Base-by-base conservation (phyloP, 2,888 invertebrate species). In the Andrena marginata region DNA sequence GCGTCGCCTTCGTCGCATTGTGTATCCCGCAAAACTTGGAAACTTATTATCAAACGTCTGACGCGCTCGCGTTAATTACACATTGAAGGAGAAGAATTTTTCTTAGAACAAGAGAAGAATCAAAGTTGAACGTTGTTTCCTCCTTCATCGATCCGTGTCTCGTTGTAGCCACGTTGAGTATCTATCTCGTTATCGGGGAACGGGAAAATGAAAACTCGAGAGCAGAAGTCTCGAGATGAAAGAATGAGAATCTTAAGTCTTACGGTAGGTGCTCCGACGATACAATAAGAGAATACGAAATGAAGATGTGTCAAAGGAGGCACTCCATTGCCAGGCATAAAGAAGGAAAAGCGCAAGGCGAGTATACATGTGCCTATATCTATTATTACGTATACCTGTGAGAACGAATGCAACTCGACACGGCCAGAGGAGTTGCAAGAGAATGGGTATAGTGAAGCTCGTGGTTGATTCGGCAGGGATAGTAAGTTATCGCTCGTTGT, bases 231-330 rank as follows among this genome's bases (percentile, higher is more conserved):
- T 20, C 33, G 54, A 8, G 62, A 33, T 31, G 67, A 23, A 56
- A 59, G 56, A 63, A 67, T 49, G 72, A 65, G 68, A 77, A 80
- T 72, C 63, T 48, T 20, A 54, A 13, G 54, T 49, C 54, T 56
- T 16, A 13, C 51, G 62, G 65, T 60, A 62, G 70, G 54, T n/a
- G 49, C 77, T 10, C 42, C 5, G 68, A 33, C 29, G 67, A 73
- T 48, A 60, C 75, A 76, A 72, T 59, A 69, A 83, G 56, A 74
- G 77, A 85, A 85, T 85, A 72, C 77, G 64, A 75, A 85, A 83
- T 75, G 77, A 85, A 71, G 72, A 75, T 74, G 64, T 69, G 67
- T 65, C 85, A 83, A 85, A 85, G 74, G 69, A 75, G 83, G 31
- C 62, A 65, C 68, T 64, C 72, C 69, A 51, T 70, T 73, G 69